Evolutionary conservation across 2,888 invertebrate genomes (phyloP).

Genomic region (Sepioteuthis lessoniana): DNA sequence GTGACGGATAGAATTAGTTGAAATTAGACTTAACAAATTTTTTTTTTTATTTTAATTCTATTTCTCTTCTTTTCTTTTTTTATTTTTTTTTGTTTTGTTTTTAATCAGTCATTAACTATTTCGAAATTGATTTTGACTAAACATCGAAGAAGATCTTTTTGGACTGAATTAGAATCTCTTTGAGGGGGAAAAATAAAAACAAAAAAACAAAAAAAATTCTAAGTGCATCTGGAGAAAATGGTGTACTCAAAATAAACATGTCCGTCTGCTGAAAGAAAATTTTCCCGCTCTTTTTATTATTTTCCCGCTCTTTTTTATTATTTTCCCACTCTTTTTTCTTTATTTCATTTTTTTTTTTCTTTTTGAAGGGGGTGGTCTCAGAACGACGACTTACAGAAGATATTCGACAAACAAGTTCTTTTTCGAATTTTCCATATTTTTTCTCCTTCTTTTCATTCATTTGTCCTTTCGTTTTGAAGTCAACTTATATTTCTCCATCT

Average conservation of each 20-base stretch:
- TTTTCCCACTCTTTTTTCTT: too few relatives aligned
- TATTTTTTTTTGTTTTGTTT: neutral
- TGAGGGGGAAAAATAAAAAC: neutral
- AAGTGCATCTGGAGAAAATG: neutral
- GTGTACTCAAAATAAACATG: constrained; percentile 21
- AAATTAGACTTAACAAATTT: neutral
- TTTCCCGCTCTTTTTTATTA: too few relatives aligned
- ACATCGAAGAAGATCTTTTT: neutral
- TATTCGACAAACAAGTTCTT: neutral
- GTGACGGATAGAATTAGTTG: neutral
- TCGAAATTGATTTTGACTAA: neutral
- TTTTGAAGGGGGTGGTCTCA: neutral
- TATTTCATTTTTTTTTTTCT: neutral
- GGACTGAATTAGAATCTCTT: neutral
- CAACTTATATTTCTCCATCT: neutral
- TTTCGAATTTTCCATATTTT: neutral
- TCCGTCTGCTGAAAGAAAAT: neutral
- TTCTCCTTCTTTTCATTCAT: neutral
- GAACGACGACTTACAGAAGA: neutral
- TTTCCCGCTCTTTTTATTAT: neutral
- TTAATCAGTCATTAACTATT: neutral
- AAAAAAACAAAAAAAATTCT: neutral
- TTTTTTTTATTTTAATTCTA: neutral
- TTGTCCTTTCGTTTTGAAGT: neutral
- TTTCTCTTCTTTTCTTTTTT: neutral